Percentiles rank a stretch among this genome's conserved stretches.
Conservation (phyloP, 2,888 invertebrate genomes). For the Acheta domesticus region DNA sequence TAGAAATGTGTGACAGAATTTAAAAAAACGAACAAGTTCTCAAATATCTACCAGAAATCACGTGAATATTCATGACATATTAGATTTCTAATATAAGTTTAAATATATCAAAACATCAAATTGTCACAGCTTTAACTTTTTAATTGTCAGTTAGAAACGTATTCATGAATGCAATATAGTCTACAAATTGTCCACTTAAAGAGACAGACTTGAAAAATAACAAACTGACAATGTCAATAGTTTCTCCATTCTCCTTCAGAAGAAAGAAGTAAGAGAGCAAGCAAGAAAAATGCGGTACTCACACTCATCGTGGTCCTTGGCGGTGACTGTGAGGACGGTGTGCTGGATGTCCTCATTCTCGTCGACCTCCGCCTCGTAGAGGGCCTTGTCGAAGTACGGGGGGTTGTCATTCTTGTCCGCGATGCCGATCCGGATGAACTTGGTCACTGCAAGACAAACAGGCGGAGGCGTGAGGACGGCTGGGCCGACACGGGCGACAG, state of each 20-base stretch:
- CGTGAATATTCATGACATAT: too few relatives aligned
- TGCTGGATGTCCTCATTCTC: constrained; percentile 97
- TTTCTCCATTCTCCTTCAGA: background rate
- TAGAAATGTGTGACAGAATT: too few relatives aligned
- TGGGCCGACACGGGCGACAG: background rate
- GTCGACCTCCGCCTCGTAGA: constrained; percentile 95
- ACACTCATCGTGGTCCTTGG: constrained; percentile 99
- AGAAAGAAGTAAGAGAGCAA: background rate
- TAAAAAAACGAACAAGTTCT: too few relatives aligned
- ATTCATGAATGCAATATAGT: too few relatives aligned
- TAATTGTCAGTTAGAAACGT: too few relatives aligned
- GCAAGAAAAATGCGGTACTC: constrained; percentile 54
- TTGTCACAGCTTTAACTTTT: too few relatives aligned
- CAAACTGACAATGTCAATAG: too few relatives aligned
- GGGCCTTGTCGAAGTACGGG: constrained; percentile 94
- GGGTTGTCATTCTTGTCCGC: constrained; percentile 99
- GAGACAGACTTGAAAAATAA: too few relatives aligned
- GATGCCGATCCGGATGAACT: constrained; percentile 96
- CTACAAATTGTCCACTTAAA: too few relatives aligned
- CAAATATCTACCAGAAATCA: too few relatives aligned
- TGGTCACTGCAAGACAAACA: constrained; percentile 77
- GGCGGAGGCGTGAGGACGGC: constrained; percentile 23
- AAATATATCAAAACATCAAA: too few relatives aligned
- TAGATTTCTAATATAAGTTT: too few relatives aligned
- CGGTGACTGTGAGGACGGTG: constrained; percentile 95